These are phyloP conservation scores for Acestrorhynchus altus DNA, from an alignment of 2,797 vertebrate genomes.

Conservation along the genomic window DNA sequence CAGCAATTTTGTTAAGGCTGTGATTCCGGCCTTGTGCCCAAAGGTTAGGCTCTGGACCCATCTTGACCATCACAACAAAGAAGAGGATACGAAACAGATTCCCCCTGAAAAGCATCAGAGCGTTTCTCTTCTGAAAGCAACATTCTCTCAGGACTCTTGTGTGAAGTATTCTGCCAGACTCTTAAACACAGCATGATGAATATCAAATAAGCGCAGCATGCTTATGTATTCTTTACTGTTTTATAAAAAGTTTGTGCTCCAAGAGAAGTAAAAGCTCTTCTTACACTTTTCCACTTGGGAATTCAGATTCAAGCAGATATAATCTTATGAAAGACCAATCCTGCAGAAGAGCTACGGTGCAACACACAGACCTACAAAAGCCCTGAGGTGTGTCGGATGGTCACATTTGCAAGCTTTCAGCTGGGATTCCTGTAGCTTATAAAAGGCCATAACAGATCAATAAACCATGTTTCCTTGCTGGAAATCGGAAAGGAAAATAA, in stretches of 20 bases:
- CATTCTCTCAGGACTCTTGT: neutral
- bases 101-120: neutral
- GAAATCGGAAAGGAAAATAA: slow-evolving; percentile 25
- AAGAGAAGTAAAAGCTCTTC: slow-evolving; percentile 3
- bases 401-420: neutral
- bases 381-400: neutral
- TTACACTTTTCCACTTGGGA: neutral
- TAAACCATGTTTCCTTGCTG: slow-evolving; percentile 23
- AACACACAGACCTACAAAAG: neutral
- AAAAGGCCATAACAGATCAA: slow-evolving; percentile 29
- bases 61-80: no score
- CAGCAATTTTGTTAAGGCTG: no score
- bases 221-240: slow-evolving; percentile 5
- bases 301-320: neutral
- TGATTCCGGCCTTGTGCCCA: no score
- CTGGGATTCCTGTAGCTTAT: slow-evolving; percentile 6
- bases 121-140: neutral
- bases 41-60: no score
- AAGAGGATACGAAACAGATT: no score
- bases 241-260: neutral
- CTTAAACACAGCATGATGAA: neutral
- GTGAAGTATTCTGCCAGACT: neutral
- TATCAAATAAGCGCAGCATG: neutral
- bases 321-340: slow-evolving; percentile 21
- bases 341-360: neutral